These are phyloP conservation scores for Cheilosia vernalis DNA, from an alignment of 2,888 invertebrate species.

Conservation along the genomic window DNA sequence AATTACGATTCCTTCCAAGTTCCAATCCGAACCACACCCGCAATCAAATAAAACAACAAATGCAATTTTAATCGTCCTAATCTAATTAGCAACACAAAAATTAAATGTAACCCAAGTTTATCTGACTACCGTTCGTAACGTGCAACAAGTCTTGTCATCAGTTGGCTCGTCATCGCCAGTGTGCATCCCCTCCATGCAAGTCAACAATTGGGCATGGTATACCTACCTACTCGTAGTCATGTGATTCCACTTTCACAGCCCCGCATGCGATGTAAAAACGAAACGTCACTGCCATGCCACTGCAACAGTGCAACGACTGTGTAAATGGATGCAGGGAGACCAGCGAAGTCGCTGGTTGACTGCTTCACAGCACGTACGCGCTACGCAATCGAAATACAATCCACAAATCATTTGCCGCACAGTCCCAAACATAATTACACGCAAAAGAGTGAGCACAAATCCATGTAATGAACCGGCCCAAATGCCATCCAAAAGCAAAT, in stretches of 20 bases:
- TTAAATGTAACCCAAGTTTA: conserved; percentile 48
- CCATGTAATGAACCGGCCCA: conserved; percentile 32
- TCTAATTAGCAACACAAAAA: conserved; percentile 58
- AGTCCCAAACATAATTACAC: conserved; percentile 37
- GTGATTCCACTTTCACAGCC: conserved; percentile 46
- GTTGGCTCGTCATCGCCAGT: conserved; percentile 7
- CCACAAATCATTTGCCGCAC: conserved; percentile 64
- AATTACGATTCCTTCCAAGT: conserved; percentile 31
- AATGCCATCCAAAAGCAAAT: conserved; percentile 12
- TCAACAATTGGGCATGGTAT: conserved; percentile 17
- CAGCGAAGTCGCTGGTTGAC: conserved; percentile 27
- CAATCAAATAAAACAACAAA: conserved; percentile 23
- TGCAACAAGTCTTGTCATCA: conserved; percentile 13
- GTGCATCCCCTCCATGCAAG: background rate
- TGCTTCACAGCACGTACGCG: conserved; percentile 51
- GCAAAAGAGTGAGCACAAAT: conserved; percentile 1
- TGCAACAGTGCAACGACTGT: conserved; percentile 40
- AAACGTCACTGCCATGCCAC: conserved; percentile 46
- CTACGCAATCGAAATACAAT: conserved; percentile 63
- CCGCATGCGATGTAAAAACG: conserved; percentile 30
- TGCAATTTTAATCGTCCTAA: conserved; percentile 64
- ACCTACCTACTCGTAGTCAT: conserved; percentile 7
- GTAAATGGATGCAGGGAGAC: conserved; percentile 50
- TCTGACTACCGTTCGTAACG: conserved; percentile 12
- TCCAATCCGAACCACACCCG: conserved; percentile 29